phyloP scores from a whole-genome alignment of 2,113 vertebrate species.

The Chaenocephalus aceratus region DNA sequence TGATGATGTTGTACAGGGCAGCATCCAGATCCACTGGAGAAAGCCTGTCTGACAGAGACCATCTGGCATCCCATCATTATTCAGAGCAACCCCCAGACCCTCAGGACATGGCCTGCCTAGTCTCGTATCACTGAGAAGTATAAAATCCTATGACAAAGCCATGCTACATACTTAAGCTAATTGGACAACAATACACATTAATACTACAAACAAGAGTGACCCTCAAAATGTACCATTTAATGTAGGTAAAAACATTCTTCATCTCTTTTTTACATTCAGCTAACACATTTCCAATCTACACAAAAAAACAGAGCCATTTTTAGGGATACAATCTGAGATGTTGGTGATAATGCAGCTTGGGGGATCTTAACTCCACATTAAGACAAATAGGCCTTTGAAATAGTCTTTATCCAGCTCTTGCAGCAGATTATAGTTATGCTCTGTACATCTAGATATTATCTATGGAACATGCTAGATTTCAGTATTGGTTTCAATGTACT shows the following conservation, averaged over 20 bases:
- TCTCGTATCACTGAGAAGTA: conserved; percentile 38
- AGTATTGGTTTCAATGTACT: neutral
- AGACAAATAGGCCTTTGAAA: neutral
- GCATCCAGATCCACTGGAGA: conserved; percentile 48
- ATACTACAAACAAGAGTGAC: neutral
- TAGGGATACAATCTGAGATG: neutral
- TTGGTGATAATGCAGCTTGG: neutral
- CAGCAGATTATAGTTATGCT: conserved; percentile 1
- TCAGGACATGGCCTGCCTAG: conserved; percentile 55
- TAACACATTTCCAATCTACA: neutral
- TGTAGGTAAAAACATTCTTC: neutral
- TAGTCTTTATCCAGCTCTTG: neutral
- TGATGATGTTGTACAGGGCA: conserved; percentile 69
- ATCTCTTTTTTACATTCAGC: neutral
- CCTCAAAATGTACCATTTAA: neutral
- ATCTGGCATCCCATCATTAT: conserved; percentile 76
- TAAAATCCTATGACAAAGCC: conserved; percentile 41
- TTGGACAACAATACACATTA: conserved; percentile 8
- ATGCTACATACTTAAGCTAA: conserved; percentile 15
- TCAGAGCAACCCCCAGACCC: conserved; percentile 61
- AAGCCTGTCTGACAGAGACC: conserved; percentile 63
- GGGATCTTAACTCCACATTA: neutral
- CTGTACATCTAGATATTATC: neutral
- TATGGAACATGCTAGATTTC: neutral
- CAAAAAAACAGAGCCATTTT: neutral